phyloP scores from a whole-genome alignment of 2,113 vertebrate genomes.

The Psammodynastes pulverulentus region DNA sequence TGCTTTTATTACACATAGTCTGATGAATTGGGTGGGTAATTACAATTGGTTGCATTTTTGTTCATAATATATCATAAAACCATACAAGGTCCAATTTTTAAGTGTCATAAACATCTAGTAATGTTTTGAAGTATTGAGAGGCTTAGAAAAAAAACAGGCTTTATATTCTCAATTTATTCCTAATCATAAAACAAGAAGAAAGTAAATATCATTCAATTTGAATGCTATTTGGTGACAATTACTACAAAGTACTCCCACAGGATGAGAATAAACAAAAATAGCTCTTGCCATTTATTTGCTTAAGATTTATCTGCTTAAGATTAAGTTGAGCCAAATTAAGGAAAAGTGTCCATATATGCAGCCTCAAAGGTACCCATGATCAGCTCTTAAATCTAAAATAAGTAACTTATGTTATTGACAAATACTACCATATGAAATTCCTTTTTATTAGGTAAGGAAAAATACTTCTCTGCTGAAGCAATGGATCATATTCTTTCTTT shows the following conservation, averaged over 20 bases:
- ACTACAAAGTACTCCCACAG: background rate
- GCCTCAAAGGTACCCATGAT: background rate
- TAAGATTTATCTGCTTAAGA: background rate
- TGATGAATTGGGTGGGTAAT: background rate
- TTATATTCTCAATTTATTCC: background rate
- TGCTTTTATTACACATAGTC: background rate
- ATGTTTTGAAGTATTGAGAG: constrained; percentile 1
- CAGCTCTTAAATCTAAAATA: background rate
- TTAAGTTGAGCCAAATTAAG: background rate
- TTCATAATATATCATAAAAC: background rate
- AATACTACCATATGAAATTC: background rate
- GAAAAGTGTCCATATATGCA: no score
- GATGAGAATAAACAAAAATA: background rate
- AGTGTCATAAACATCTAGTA: background rate
- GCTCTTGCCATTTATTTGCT: background rate
- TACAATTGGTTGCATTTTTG: background rate
- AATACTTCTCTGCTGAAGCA: background rate
- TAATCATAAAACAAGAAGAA: background rate
- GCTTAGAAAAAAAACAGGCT: background rate
- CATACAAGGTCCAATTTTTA: background rate
- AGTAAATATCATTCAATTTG: background rate
- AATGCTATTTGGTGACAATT: background rate
- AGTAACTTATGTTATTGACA: background rate
- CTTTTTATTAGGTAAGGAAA: background rate
- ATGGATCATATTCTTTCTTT: background rate